These are phyloP conservation scores for Melieria crassipennis DNA, from an alignment of 2,888 invertebrate genomes.

Conservation along the genomic window DNA sequence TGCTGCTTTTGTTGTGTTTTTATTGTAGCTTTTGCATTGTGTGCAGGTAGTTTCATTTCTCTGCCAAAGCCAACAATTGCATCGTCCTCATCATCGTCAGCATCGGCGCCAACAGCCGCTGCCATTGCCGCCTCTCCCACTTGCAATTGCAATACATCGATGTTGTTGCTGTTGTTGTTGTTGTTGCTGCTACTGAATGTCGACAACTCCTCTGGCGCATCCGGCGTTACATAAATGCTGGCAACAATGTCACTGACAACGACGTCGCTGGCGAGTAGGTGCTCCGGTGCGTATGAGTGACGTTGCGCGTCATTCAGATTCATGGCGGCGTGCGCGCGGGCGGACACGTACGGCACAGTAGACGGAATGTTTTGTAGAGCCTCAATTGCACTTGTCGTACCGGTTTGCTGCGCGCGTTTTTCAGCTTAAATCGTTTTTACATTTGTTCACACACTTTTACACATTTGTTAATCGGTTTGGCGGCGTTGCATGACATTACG, in stretches of 20 bases:
- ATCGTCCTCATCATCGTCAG: background rate
- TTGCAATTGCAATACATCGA: background rate
- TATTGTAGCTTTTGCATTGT: background rate
- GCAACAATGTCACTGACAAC: background rate
- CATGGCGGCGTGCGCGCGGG: background rate
- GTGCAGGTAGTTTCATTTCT: no score
- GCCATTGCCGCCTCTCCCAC: background rate
- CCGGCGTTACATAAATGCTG: background rate
- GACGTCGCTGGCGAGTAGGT: background rate
- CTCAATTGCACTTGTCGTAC: no score
- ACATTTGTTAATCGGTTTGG: no score
- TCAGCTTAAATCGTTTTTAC: no score
- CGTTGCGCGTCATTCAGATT: slow-evolving; percentile 11
- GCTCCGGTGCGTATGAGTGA: slow-evolving; percentile 22
- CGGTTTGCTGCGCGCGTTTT: no score
- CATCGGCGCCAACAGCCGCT: background rate
- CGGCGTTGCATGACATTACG: no score
- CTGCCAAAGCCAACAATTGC: background rate
- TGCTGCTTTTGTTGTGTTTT: slow-evolving; percentile 3
- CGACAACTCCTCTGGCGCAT: slow-evolving; percentile 3
- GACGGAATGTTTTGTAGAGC: no score
- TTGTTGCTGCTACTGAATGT: background rate
- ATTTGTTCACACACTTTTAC: no score
- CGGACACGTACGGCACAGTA: no score
- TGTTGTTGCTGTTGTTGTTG: background rate